Base-by-base conservation (phyloP, 64 coral and sea anemone genomes). In the Pachyseris speciosa region DNA sequence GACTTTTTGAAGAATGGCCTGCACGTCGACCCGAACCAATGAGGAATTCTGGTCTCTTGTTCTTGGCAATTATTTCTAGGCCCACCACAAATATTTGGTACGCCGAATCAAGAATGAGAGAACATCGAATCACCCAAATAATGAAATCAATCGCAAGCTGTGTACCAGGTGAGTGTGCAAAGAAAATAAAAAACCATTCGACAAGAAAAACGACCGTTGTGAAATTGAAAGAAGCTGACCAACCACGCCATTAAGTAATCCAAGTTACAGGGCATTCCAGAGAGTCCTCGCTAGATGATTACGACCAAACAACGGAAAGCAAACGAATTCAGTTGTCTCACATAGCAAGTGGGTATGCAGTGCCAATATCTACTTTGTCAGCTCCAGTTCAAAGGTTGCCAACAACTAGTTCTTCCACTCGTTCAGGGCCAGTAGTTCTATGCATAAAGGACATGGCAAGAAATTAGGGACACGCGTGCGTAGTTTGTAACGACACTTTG, bases 161-260 rank as follows among this genome's bases (percentile, higher is more conserved):
- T 81, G 49, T 90, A 44, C 76, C 75, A 0, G 27, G 36, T 24
- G 47, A 83, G 47, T 69, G 44, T 44, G 71, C 48, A 9, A 88
- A 87, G 33, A 71, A 69, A 20, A 87, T 88, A 12, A 88, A 69
- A 26, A 92, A 92, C 50, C 90, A 92, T 13, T 92, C 80, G 10
- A 75, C 75, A 27, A 69, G 80, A 39, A 92, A 92, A 76, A 67
- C 90, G 2, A 17, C 40, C 15, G 80, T 85, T 27, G 31, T 32
- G 7, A 92, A 91, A 22, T 40, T 83, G 2, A 91, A 91, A 19
- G 19, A 40, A 28, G 64, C 88, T 22, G 65, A 50, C 9, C 64
- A 91, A 50, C 48, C 78, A n/a, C 17, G 88, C 9, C 75, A 91
- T 49, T 20, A 70, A 9, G 83, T 60, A 33, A 68, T 64, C 3